Conservation (phyloP, 2,113 vertebrate species). For the Chunga burmeisteri region DNA sequence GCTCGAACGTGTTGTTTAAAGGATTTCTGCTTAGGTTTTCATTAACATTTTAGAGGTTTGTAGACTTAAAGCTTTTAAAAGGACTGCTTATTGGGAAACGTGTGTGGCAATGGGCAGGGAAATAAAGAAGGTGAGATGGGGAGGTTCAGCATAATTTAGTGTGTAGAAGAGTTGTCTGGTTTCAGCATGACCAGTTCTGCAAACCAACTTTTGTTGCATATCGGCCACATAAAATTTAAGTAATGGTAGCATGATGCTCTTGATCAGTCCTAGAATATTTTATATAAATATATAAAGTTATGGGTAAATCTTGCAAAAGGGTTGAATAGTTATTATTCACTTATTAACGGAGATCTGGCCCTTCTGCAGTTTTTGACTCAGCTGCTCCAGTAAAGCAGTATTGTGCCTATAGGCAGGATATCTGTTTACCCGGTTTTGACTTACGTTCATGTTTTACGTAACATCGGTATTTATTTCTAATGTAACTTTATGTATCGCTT, state of each 20-base stretch:
- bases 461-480: neutral
- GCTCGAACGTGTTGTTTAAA: fast-evolving
- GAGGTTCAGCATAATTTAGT: neutral
- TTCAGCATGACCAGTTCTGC: neutral
- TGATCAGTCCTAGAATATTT: neutral
- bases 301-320: neutral
- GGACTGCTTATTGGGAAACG: neutral
- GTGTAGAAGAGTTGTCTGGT: neutral
- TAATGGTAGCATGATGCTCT: fast-evolving
- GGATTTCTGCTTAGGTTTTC: fast-evolving
- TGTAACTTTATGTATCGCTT: neutral
- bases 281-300: neutral
- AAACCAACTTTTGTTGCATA: fast-evolving
- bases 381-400: neutral
- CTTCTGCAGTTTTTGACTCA: neutral
- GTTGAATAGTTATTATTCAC: neutral
- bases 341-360: neutral
- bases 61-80: neutral
- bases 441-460: fast-evolving
- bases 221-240: neutral
- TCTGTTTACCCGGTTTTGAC: neutral
- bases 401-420: neutral
- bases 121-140: neutral
- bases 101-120: neutral
- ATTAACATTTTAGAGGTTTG: fast-evolving